Evolutionary conservation across 2,113 vertebrate genomes (phyloP).

Genomic region (Tragelaphus scriptus): DNA sequence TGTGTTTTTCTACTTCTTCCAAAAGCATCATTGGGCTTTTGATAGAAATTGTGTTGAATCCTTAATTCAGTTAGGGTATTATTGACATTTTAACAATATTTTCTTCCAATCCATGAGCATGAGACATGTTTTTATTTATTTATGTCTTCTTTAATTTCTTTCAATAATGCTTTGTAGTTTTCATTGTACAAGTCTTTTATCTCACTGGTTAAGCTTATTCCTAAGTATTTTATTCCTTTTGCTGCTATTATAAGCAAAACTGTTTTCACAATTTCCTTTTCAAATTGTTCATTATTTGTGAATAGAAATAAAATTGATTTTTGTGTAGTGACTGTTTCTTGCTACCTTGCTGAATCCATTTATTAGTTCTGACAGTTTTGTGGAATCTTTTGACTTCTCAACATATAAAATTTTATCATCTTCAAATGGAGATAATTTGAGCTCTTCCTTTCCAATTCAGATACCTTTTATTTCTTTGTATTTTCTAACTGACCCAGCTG

Average conservation of each 20-base stretch:
- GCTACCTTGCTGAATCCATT: neutral
- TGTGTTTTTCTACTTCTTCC: neutral
- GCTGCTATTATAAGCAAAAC: neutral
- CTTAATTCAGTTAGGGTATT: neutral
- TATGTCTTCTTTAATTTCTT: neutral
- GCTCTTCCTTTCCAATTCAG: neutral
- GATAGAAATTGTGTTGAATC: neutral
- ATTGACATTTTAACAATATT: neutral
- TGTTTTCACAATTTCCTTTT: neutral
- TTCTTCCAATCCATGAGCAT: neutral
- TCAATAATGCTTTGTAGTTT: neutral
- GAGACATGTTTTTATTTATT: neutral
- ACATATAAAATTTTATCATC: neutral
- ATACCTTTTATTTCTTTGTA: neutral
- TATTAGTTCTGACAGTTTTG: neutral
- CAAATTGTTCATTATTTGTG: neutral
- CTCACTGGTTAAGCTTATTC: neutral
- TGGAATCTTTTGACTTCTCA: neutral
- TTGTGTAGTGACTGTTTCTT: neutral
- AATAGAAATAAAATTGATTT: neutral
- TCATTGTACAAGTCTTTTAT: neutral
- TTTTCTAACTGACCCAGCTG: neutral
- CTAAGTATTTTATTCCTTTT: neutral
- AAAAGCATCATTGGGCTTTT: neutral
- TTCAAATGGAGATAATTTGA: neutral